phyloP scores from a whole-genome alignment of 1,140 invertebrate genomes.

The Nymphalis io region DNA sequence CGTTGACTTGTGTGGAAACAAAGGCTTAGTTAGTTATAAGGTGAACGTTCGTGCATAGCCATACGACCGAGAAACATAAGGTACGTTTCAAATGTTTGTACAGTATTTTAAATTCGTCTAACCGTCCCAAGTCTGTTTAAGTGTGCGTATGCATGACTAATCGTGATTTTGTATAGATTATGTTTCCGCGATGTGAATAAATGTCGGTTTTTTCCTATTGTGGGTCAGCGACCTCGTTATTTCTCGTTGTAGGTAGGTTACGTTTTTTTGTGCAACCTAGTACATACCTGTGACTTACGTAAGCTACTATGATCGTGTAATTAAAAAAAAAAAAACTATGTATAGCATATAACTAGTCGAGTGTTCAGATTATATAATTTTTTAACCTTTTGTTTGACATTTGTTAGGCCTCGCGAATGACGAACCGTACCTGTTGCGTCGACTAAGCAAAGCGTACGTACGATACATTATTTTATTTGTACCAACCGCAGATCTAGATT shows the following conservation, averaged over 20 bases:
- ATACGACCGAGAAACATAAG: constrained; percentile 48
- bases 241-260: constrained; percentile 50
- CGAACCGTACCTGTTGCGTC: constrained; percentile 58
- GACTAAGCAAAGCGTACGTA: constrained; percentile 23
- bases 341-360: constrained; percentile 17
- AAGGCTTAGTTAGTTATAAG: constrained; percentile 69
- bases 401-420: constrained; percentile 59
- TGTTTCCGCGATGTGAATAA: constrained; percentile 40
- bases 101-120: constrained; percentile 42
- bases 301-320: constrained; percentile 52
- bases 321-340: constrained; percentile 45
- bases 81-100: constrained; percentile 55
- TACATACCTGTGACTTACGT: constrained; percentile 56
- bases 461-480: constrained; percentile 7
- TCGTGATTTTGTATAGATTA: constrained; percentile 52
- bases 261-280: constrained; percentile 55
- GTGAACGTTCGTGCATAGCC: constrained; percentile 62
- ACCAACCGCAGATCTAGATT: constrained; percentile 17
- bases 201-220: constrained; percentile 56
- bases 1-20: constrained; percentile 72
- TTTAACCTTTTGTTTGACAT: constrained; percentile 66
- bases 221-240: constrained; percentile 68
- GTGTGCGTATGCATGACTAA: constrained; percentile 52
- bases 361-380: constrained; percentile 32
- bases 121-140: constrained; percentile 30